A percentile compares a stretch with the other conserved stretches of the same genome.
Conservation (phyloP, 2,113 vertebrate genomes). For the zebrafish (Danio rerio) region DNA sequence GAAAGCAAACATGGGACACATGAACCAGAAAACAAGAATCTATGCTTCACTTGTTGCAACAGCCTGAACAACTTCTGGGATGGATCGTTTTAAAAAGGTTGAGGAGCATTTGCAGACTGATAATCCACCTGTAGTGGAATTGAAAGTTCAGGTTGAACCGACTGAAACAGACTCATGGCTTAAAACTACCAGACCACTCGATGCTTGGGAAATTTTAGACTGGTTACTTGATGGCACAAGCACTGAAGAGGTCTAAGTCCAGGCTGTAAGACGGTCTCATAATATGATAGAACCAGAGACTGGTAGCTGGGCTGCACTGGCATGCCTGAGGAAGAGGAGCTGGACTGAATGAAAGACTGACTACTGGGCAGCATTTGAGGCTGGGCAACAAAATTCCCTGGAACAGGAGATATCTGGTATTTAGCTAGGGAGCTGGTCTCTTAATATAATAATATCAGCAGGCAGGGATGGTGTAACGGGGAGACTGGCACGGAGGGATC, state of each 20-base stretch:
- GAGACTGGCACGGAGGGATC: no score
- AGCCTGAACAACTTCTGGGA: not conserved
- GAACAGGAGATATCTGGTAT: not conserved
- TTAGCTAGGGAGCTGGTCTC: fast-evolving
- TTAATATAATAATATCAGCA: not conserved
- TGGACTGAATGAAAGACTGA: not conserved
- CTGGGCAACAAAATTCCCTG: not conserved
- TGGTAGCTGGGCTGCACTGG: no score
- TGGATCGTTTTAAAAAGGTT: not conserved
- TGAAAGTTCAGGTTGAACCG: not conserved
- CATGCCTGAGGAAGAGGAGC: not conserved
- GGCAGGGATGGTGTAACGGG: no score
- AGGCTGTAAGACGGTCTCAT: not conserved
- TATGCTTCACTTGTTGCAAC: not conserved
- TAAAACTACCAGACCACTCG: not conserved
- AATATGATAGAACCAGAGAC: not conserved
- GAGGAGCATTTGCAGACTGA: not conserved
- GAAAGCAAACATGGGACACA: no score
- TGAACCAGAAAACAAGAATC: no score
- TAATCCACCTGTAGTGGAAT: not conserved
- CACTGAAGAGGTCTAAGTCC: not conserved
- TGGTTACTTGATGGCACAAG: no score
- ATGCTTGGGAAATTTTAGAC: not conserved
- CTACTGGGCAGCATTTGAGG: not conserved
- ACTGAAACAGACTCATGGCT: not conserved